These are phyloP conservation scores for Pogonus chalceus DNA, from an alignment of 1,140 invertebrate species.

Conservation along the genomic window DNA sequence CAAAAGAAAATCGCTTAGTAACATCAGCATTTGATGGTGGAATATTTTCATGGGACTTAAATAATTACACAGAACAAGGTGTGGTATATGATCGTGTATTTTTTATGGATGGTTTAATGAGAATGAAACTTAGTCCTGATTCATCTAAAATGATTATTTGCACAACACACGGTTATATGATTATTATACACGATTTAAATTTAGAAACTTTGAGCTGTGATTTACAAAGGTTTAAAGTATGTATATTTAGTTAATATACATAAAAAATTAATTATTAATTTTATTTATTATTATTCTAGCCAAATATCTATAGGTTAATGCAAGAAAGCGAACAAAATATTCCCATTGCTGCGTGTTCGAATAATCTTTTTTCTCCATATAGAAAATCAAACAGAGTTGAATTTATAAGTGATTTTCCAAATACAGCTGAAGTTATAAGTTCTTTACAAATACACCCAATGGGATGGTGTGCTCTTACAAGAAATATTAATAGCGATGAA, in stretches of 20 bases:
- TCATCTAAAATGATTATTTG: constrained; percentile 81
- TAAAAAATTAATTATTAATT: constrained; percentile 3
- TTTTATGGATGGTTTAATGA: constrained; percentile 70
- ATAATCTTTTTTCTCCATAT: constrained; percentile 64
- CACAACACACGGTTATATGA: constrained; percentile 79
- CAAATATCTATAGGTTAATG: constrained; percentile 82
- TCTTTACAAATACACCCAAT: constrained; percentile 86
- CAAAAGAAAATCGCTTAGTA: constrained; percentile 72
- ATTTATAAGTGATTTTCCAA: constrained; percentile 84
- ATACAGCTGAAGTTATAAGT: constrained; percentile 83
- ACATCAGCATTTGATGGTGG: constrained; percentile 89
- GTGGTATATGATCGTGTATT: constrained; percentile 74
- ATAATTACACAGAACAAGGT: constrained; percentile 70
- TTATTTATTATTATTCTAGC: constrained; percentile 43
- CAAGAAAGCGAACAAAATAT: constrained; percentile 72
- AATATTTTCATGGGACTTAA: constrained; percentile 92
- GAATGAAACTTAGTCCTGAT: constrained; percentile 76
- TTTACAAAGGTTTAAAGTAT: constrained; percentile 75
- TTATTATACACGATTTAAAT: constrained; percentile 82
- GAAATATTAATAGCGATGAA: constrained; percentile 78
- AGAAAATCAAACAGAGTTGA: constrained; percentile 76
- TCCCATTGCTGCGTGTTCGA: constrained; percentile 65
- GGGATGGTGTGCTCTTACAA: constrained; percentile 78
- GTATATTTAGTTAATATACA: too few relatives aligned
- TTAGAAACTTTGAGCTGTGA: constrained; percentile 68